Percentiles rank a stretch among this genome's conserved stretches.
Evolutionary conservation across 92 coral and sea anemone genomes (phyloP).

Genomic region (Metridium senile): DNA sequence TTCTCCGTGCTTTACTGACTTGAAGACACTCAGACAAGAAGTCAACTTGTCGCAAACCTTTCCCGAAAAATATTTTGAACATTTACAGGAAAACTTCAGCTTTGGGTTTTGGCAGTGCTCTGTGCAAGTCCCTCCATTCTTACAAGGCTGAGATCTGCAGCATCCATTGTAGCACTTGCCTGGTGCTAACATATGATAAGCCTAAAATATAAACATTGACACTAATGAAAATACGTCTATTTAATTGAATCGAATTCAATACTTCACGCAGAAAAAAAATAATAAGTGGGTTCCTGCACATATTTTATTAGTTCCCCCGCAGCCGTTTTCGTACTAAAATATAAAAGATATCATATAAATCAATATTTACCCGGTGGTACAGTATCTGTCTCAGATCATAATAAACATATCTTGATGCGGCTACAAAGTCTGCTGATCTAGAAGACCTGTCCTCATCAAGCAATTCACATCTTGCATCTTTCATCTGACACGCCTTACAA

Average conservation of each 20-base stretch:
- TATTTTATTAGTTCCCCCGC: background rate
- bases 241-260: too few relatives aligned
- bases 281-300: too few relatives aligned
- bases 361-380: background rate
- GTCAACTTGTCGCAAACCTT: background rate
- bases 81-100: background rate
- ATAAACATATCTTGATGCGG: background rate
- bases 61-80: background rate
- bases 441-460: constrained; percentile 43
- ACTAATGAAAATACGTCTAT: too few relatives aligned
- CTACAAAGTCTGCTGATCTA: background rate
- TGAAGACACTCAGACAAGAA: background rate
- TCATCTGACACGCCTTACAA: constrained; percentile 48
- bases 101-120: background rate
- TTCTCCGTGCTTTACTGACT: background rate
- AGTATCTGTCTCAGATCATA: constrained; percentile 1
- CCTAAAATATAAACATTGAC: too few relatives aligned
- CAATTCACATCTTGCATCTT: constrained; percentile 43
- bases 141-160: too few relatives aligned
- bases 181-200: background rate
- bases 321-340: background rate
- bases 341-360: too few relatives aligned
- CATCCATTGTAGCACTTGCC: too few relatives aligned
- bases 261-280: too few relatives aligned
- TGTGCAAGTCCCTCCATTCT: too few relatives aligned